Base-by-base conservation (phyloP, 1,140 invertebrate genomes). In the Drosophila sturtevanti region DNA sequence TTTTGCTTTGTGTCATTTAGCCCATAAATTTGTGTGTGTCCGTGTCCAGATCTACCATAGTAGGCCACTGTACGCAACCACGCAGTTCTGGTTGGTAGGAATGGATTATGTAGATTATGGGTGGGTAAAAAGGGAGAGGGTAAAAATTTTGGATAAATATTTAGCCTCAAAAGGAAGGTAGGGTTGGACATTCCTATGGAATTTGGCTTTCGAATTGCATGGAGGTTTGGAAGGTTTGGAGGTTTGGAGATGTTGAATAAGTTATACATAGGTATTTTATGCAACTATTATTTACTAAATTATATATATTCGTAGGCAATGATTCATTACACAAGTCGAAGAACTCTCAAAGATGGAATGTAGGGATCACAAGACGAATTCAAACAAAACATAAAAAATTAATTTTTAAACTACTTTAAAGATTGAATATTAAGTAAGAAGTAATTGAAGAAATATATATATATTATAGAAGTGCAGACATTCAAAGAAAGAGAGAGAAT, bases 31-130 rank as follows among this genome's bases (percentile, higher is more conserved):
- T 68, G 22, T 51, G 22, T 77, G 44, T 68, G 68, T 41, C 67
- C 35, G 77, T 89, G 90, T 91, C 90, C 90, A 86, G 79, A 91
- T 91, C 90, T 91, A 91, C 90, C 90, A 91, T 91, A 91, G 90
- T 79, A 91, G 90, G 89, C 81, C 90, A 90, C 90, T 91, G 90
- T 91, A 91, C 90, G 90, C 86, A 91, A 90, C 87, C 87, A 91
- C 90, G 90, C 86, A 90, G 80, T 90, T 89, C 79, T 84, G 68
- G 72, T 82, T 67, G 81, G 48, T 64, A 65, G 62, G 60, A 65
- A 35, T 59, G 63, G n/a, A 18, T 18, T 21, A 22, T 38, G 9
- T 4, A 62, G 24, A 38, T 75, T 70, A 9, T 63, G 67, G 62
- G 63, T 74, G n/a, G n/a, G n/a, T n/a, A n/a, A 63, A 63, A 61